These are phyloP conservation scores for Brachyhypopomus gauderio DNA, from an alignment of 2,113 vertebrate species.

Conservation along the genomic window DNA sequence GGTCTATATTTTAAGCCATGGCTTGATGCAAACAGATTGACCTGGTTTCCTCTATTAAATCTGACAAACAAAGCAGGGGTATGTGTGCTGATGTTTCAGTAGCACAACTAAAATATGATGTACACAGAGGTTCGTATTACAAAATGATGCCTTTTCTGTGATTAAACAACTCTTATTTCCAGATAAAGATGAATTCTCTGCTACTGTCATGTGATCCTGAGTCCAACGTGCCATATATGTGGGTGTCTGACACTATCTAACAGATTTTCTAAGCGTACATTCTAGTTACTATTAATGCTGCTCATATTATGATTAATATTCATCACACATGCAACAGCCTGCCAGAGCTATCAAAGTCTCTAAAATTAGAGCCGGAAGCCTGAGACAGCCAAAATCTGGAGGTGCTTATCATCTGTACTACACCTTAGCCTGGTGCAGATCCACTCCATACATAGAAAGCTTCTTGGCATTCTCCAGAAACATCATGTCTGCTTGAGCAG, in stretches of 20 bases:
- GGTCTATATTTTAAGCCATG: conserved; percentile 50
- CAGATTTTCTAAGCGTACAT: too few relatives aligned
- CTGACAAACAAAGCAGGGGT: conserved; percentile 28
- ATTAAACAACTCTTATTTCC: neutral
- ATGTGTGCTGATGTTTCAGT: conserved; percentile 38
- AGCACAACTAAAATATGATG: neutral
- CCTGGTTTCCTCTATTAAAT: conserved; percentile 65
- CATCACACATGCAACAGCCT: neutral
- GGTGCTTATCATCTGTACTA: neutral
- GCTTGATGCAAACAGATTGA: conserved; percentile 65
- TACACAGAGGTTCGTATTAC: neutral
- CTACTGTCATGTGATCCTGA: neutral
- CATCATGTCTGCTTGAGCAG: conserved; percentile 94
- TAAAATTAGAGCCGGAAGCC: neutral
- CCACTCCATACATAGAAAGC: conserved; percentile 96
- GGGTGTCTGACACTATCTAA: too few relatives aligned
- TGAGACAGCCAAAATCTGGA: neutral
- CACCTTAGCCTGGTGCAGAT: conserved; percentile 97
- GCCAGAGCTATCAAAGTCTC: neutral
- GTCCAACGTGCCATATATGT: neutral
- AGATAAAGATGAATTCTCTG: too few relatives aligned
- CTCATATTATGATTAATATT: too few relatives aligned
- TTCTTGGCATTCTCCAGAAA: conserved; percentile 99
- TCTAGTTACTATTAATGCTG: too few relatives aligned
- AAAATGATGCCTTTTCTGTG: neutral